Percentiles rank a stretch among this genome's conserved stretches.
Evolutionary conservation across 2,113 vertebrate genomes (phyloP).

Genomic region (Ochotona princeps): DNA sequence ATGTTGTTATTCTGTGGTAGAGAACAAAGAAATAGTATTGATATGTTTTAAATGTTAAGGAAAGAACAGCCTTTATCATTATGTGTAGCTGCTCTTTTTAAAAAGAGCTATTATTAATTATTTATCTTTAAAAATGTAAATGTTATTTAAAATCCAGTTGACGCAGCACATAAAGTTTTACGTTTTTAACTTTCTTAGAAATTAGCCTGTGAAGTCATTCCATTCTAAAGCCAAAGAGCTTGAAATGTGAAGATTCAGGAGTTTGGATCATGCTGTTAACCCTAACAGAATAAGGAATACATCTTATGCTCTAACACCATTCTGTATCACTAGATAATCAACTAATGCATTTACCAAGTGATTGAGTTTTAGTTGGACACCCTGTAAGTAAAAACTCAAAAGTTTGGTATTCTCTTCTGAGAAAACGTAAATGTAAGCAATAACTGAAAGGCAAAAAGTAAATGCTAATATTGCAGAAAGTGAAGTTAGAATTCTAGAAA

Average conservation of each 20-base stretch:
- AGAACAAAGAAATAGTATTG: not conserved
- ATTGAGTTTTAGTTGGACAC: not conserved
- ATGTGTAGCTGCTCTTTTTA: not conserved
- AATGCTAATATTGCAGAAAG: conserved; percentile 19
- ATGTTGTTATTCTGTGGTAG: conserved; percentile 34
- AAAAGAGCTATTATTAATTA: conserved; percentile 20
- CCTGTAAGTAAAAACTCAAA: conserved; percentile 23
- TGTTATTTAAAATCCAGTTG: conserved; percentile 52
- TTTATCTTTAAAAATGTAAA: conserved; percentile 42
- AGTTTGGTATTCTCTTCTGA: not conserved
- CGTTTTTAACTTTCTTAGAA: conserved; percentile 22
- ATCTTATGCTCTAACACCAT: not conserved
- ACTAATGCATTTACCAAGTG: not conserved
- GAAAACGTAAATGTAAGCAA: not conserved
- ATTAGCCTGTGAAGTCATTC: conserved; percentile 10
- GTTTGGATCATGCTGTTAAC: not conserved
- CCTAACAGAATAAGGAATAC: not conserved
- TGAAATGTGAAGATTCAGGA: not conserved
- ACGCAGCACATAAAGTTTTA: conserved; percentile 39
- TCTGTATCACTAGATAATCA: conserved; percentile 11
- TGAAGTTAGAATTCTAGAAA: conserved; percentile 61
- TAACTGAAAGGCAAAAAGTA: conserved; percentile 34
- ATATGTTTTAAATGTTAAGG: conserved; percentile 49
- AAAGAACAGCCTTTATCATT: conserved; percentile 32
- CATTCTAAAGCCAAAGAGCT: conserved; percentile 12